Evolutionary conservation across 2,113 vertebrate genomes (phyloP), one percentile per base, ranked within the genome.

Genomic region (Raphicerus campestris): DNA sequence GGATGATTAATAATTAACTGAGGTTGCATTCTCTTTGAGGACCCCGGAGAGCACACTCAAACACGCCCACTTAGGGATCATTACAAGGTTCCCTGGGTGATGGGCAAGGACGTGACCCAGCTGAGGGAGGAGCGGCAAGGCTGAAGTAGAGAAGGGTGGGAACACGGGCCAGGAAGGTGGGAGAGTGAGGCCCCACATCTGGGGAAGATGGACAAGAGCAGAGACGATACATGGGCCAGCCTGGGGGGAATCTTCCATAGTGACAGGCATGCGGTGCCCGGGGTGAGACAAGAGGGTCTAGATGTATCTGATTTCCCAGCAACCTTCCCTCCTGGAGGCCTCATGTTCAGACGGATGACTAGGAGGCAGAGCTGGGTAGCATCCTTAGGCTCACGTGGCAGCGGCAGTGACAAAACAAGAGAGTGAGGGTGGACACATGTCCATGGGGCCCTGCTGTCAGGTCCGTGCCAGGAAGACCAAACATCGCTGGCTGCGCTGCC

Each of bases 211-310:
- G 11, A 60, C 26, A 28, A 60, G 26, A 14, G 26, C 58, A 60
- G 2, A 14, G 26, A 60, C 1, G 0, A 60, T 3, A 0, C 26
- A 28, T 0, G 5, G 11, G 58, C 26, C 26, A 60, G 2, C 5
- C 11, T 6, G 10, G 0, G 58, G 5, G 2, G 58, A 60, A 6
- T 0, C 2, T 28, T 60, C 58, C 58, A 28, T 0, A 28, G 26
- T 0, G 11, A 2, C 11, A 60, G 26, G 26, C 2, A 60, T 28
- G 26, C 0, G 2, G 26, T 60, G 2, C 58, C 11, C 1, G 0
- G 58, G 26, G 11, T 6, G 11, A 60, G 58, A 60, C 26, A 60
- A 60, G 26, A 2, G 1, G 11, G 58, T 60, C 58, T 6, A 0
- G 2, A 28, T 1, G 10, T 28, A 60, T 28, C 26, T 60, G 11